Conservation (phyloP, 1,140 invertebrate genomes). For the Pseudomyrmex pallidus region DNA sequence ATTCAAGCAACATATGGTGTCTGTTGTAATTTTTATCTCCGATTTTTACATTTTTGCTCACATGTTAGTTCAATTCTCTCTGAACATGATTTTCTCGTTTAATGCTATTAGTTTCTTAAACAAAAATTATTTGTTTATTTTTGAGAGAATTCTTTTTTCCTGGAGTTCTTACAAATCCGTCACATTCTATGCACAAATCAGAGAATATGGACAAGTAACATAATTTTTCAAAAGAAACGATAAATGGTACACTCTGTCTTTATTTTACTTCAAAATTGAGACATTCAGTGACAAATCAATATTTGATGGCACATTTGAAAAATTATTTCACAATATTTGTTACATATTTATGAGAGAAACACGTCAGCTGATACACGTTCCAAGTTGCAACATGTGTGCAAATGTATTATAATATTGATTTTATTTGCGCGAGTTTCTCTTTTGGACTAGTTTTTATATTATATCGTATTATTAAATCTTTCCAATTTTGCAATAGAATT, state of each 20-base stretch:
- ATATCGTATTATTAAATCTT: too few relatives aligned
- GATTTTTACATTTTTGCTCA: background rate
- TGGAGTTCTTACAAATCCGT: background rate
- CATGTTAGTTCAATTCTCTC: background rate
- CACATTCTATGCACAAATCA: background rate
- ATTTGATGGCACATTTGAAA: background rate
- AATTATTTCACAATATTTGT: background rate
- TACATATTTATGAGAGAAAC: background rate
- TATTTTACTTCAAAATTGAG: background rate
- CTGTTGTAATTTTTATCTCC: background rate
- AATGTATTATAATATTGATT: background rate
- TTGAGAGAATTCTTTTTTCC: too few relatives aligned
- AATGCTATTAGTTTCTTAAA: too few relatives aligned
- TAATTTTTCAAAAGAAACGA: slow-evolving; percentile 12
- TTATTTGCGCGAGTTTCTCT: background rate
- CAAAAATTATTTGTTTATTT: too few relatives aligned
- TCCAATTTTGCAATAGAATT: too few relatives aligned
- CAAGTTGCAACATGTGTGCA: background rate
- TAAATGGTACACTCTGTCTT: background rate
- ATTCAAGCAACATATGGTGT: background rate
- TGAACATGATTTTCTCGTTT: background rate
- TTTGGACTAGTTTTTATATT: background rate
- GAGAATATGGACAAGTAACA: background rate
- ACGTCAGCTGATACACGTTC: slow-evolving; percentile 6
- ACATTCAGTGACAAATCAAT: slow-evolving; percentile 26